A percentile compares a stretch with the other conserved stretches of the same genome.
These are phyloP conservation scores for Pseudorasbora parva DNA, from an alignment of 2,113 vertebrate genomes.

Conservation along the genomic window DNA sequence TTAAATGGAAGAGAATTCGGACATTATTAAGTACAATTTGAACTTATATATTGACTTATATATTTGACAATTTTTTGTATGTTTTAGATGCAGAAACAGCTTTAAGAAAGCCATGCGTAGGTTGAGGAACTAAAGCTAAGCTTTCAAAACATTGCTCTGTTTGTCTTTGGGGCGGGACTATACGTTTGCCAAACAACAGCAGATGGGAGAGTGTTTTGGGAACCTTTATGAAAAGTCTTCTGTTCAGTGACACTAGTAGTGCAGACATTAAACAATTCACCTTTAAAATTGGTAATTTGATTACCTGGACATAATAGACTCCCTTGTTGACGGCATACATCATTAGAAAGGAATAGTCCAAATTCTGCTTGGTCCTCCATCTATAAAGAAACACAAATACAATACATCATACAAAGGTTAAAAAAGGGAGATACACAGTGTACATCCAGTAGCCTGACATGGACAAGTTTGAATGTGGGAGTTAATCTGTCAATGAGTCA, in stretches of 20 bases:
- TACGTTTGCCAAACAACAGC: not conserved
- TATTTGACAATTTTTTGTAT: no score
- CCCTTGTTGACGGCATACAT: constrained; percentile 98
- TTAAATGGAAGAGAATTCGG: not conserved
- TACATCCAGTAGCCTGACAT: not conserved
- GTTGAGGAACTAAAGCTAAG: not conserved
- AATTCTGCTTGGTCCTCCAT: constrained; percentile 97
- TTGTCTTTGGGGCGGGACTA: not conserved
- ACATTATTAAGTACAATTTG: not conserved
- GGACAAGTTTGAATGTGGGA: not conserved
- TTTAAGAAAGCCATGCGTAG: not conserved
- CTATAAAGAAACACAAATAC: constrained; percentile 67
- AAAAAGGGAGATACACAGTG: not conserved
- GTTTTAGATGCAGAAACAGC: not conserved
- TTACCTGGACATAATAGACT: constrained; percentile 96
- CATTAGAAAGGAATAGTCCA: constrained; percentile 99
- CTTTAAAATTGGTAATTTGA: not conserved
- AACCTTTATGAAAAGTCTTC: not conserved
- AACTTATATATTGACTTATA: not conserved
- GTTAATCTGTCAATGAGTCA: not conserved
- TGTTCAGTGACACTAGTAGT: not conserved
- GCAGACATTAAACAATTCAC: constrained; percentile 1
- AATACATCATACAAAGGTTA: not conserved
- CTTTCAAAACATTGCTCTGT: not conserved
- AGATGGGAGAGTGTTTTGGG: not conserved